Evolutionary conservation across 2,113 vertebrate genomes (phyloP).

Genomic region (Crotalus viridis): DNA sequence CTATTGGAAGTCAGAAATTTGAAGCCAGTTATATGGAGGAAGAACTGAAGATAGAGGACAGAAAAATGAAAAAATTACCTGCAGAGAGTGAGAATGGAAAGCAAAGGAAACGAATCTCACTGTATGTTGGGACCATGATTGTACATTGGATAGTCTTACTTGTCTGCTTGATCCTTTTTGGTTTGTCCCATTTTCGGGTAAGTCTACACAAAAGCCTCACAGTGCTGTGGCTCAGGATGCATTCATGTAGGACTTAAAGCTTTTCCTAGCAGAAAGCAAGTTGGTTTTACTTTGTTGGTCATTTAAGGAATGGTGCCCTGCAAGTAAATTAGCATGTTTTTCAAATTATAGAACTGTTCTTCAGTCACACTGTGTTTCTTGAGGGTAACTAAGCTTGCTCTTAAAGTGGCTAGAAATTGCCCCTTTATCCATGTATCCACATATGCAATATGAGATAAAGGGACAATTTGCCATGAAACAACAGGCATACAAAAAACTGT

Average conservation of each 20-base stretch:
- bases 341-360: background rate
- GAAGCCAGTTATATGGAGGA: background rate
- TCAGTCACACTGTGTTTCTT: background rate
- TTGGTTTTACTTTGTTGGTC: background rate
- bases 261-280: background rate
- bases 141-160: conserved; percentile 8
- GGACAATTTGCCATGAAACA: background rate
- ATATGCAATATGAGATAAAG: background rate
- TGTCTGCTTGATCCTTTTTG: background rate
- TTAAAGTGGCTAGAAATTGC: background rate
- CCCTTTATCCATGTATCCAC: background rate
- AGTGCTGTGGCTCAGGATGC: background rate
- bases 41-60: conserved; percentile 11
- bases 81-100: background rate
- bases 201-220: background rate
- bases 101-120: background rate
- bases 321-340: background rate
- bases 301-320: background rate
- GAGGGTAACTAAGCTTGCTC: background rate
- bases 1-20: background rate
- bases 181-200: conserved; percentile 15
- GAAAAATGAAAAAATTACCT: background rate
- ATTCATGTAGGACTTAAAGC: background rate
- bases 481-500: background rate
- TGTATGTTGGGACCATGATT: background rate